Evolutionary conservation across 2,888 invertebrate genomes (phyloP).

Genomic region (Syrista parreyssii): DNA sequence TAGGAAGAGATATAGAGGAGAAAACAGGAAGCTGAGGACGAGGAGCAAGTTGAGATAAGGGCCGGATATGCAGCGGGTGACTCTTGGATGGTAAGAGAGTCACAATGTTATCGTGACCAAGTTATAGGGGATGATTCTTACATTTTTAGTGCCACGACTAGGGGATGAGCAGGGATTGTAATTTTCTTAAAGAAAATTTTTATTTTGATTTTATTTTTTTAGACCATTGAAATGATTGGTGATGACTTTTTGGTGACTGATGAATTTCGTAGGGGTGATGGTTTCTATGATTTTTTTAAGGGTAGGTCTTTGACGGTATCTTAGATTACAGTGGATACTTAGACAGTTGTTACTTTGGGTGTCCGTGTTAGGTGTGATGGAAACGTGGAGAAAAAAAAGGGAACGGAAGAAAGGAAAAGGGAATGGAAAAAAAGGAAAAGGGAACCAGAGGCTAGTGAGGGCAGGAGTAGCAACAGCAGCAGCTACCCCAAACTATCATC

Average conservation of each 20-base stretch:
- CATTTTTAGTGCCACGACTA: background rate
- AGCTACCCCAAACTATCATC: constrained; percentile 71
- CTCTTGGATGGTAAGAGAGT: constrained; percentile 1
- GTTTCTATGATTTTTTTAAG: background rate
- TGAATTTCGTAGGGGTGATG: background rate
- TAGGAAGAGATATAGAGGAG: background rate
- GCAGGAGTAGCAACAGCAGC: constrained; percentile 51
- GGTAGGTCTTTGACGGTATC: background rate
- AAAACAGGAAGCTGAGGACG: constrained; percentile 1
- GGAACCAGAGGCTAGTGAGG: constrained; percentile 10
- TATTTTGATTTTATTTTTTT: background rate
- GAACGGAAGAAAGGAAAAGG: constrained; percentile 9
- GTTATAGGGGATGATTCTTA: background rate
- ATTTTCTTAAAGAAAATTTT: background rate
- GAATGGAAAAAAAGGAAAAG: constrained; percentile 4
- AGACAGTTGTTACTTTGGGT: background rate
- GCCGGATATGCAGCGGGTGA: constrained; percentile 1
- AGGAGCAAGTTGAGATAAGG: constrained; percentile 19
- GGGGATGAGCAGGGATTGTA: background rate
- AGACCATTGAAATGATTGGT: background rate
- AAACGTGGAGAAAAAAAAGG: constrained; percentile 17
- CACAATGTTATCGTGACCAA: background rate
- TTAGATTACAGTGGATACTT: background rate
- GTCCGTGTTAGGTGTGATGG: background rate
- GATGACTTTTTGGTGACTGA: background rate